Base-by-base conservation (phyloP, 1,140 invertebrate genomes). In the Drosophila sp. region DNA sequence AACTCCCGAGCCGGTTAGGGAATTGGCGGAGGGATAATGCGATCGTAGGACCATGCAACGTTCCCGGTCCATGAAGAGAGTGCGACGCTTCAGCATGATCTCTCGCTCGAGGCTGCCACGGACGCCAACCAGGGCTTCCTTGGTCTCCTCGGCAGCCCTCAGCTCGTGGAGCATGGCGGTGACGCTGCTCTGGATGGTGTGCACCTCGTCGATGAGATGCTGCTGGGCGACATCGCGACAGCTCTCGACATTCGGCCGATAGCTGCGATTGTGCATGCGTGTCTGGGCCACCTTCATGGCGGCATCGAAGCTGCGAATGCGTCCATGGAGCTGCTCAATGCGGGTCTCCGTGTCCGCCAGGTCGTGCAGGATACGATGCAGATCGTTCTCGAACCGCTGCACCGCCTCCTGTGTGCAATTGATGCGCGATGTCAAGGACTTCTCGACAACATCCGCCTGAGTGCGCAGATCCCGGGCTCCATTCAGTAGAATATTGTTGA, bases 281-380 rank as follows among this genome's bases (percentile, higher is more conserved):
- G 96, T 96, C 91, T 97, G 96, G 13, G 95, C 95, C 21, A 96
- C 93, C 90, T 96, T 96, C 94, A 96, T 94, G 2, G 94, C 94
- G 7, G 93, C 92, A 77, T 97, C 95, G 82, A 96, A 93, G 77
- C 94, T 94, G 63, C 93, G 92, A 1, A 96, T 93, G 1, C 94
- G 94, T 27, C 91, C 92, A 58, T 94, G 93, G 13, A 96, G 90
- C 63, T 94, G 90, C 9, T 93, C 93, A 25, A 96, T 95, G 6
- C 95, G 91, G 25, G 91, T 93, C 89, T 97, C 96, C n/a, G 94
- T 94, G 51, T 95, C 94, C 7, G 95, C 95, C 36, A 96, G 92
- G 77, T 94, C 93, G 69, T 94, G 93, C 8, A 96, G 92, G 45
- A 95, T 94, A 25, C 93, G 93, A 73, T 93, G 92, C 27, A 96